Evolutionary conservation across 64 coral and sea anemone species (phyloP).

Genomic region (Montipora sp.): DNA sequence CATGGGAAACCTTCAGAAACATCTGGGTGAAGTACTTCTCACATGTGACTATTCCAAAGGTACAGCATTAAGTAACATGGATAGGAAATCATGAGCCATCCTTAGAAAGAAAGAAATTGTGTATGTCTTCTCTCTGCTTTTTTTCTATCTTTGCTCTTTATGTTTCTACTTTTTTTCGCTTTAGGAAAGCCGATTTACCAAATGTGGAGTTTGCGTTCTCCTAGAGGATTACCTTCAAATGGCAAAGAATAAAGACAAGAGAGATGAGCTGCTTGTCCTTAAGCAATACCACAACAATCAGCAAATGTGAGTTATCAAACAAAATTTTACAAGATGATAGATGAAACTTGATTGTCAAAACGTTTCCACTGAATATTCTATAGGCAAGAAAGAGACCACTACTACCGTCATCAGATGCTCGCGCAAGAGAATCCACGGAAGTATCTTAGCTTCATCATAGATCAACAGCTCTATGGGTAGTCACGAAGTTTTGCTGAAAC

Average conservation of each 20-base stretch:
- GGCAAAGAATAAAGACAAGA: slow-evolving; percentile 26
- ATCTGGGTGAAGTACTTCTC: slow-evolving; percentile 14
- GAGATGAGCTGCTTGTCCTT: slow-evolving; percentile 1
- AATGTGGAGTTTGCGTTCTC: slow-evolving; percentile 14
- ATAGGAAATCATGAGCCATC: too few species aligned
- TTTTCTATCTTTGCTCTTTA: background rate
- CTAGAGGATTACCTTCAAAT: slow-evolving; percentile 17
- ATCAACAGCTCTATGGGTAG: too few species aligned
- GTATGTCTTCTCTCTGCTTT: background rate
- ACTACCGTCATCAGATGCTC: slow-evolving; percentile 16
- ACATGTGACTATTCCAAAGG: slow-evolving; percentile 35
- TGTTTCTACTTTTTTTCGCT: background rate
- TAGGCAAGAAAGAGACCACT: slow-evolving; percentile 30
- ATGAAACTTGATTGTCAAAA: background rate
- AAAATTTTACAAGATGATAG: background rate
- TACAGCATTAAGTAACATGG: background rate
- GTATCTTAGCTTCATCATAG: slow-evolving; percentile 29
- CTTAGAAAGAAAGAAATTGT: background rate
- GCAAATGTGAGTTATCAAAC: background rate
- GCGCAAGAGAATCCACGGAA: slow-evolving; percentile 19
- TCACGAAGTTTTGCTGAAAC: too few species aligned
- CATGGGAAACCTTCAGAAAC: background rate
- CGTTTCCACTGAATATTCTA: background rate
- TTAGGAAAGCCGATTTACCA: slow-evolving; percentile 15
- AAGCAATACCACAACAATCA: background rate